These are phyloP conservation scores for Poicephalus meyeri DNA, from an alignment of 2,113 vertebrate genomes.

Conservation along the genomic window DNA sequence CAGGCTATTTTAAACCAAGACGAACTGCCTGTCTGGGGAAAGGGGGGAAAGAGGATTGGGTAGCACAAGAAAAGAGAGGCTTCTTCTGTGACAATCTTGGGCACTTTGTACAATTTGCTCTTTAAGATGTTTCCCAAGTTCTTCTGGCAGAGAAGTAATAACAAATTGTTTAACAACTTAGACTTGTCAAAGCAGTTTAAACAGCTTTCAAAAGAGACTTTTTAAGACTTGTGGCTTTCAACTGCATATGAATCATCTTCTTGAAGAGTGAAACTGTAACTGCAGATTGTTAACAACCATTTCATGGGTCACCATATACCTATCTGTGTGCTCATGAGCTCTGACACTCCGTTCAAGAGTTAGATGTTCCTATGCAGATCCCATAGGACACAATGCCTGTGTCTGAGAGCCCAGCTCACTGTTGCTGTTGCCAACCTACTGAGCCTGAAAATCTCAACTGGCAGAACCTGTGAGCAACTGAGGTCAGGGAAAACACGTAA, in stretches of 20 bases:
- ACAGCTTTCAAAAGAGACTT: conserved; percentile 19
- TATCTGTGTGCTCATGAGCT: background rate
- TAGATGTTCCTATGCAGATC: background rate
- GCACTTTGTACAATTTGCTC: conserved; percentile 1
- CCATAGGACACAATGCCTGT: background rate
- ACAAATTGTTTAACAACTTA: conserved; percentile 32
- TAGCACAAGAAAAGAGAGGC: background rate
- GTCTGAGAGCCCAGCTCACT: fast-evolving
- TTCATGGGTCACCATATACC: background rate
- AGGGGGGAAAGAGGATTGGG: background rate
- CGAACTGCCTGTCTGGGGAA: background rate
- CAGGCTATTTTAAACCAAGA: conserved; percentile 1
- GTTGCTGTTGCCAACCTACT: background rate
- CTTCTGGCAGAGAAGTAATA: conserved; percentile 32
- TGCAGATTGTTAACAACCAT: background rate
- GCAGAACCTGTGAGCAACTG: background rate
- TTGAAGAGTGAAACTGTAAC: background rate
- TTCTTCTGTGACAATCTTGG: background rate
- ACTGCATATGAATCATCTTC: background rate
- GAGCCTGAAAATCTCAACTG: background rate
- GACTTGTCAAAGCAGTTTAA: conserved; percentile 30
- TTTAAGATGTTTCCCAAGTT: conserved; percentile 7
- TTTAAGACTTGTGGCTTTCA: background rate
- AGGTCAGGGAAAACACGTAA: background rate
- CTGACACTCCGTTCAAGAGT: background rate